These are phyloP conservation scores for Heteromyza rotundicornis DNA, from an alignment of 2,888 invertebrate species.

Conservation along the genomic window DNA sequence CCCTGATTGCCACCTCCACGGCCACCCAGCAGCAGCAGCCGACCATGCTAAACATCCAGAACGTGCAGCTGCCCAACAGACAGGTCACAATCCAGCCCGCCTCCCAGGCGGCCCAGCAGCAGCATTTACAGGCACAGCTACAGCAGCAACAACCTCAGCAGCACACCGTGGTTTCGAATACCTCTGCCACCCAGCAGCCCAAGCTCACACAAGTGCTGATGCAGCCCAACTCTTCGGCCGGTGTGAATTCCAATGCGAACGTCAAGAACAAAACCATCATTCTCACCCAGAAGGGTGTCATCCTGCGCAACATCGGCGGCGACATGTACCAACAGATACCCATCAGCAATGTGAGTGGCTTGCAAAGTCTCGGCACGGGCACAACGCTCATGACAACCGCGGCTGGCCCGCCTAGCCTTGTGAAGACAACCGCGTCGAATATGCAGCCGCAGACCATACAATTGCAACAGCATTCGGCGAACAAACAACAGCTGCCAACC, in stretches of 20 bases:
- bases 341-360: slow-evolving; percentile 57
- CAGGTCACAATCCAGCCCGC: slow-evolving; percentile 62
- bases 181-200: slow-evolving; percentile 59
- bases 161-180: slow-evolving; percentile 60
- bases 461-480: slow-evolving; percentile 43
- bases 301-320: slow-evolving; percentile 60
- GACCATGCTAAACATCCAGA: slow-evolving; percentile 59
- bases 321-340: slow-evolving; percentile 63
- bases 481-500: slow-evolving; percentile 57
- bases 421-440: slow-evolving; percentile 54
- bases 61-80: slow-evolving; percentile 60
- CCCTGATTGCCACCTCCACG: slow-evolving; percentile 56
- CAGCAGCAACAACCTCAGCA: slow-evolving; percentile 57
- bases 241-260: slow-evolving; percentile 37
- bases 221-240: slow-evolving; percentile 46
- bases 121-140: slow-evolving; percentile 59
- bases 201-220: slow-evolving; percentile 61
- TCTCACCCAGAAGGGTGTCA: slow-evolving; percentile 61
- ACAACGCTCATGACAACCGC: slow-evolving; percentile 57
- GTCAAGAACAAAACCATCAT: slow-evolving; percentile 62
- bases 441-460: slow-evolving; percentile 49
- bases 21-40: slow-evolving; percentile 48
- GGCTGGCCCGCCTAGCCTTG: slow-evolving; percentile 57
- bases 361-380: slow-evolving; percentile 50
- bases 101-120: slow-evolving; percentile 60